Base-by-base conservation (phyloP, 2,888 invertebrate species). In the Drosophila fungiperda region DNA sequence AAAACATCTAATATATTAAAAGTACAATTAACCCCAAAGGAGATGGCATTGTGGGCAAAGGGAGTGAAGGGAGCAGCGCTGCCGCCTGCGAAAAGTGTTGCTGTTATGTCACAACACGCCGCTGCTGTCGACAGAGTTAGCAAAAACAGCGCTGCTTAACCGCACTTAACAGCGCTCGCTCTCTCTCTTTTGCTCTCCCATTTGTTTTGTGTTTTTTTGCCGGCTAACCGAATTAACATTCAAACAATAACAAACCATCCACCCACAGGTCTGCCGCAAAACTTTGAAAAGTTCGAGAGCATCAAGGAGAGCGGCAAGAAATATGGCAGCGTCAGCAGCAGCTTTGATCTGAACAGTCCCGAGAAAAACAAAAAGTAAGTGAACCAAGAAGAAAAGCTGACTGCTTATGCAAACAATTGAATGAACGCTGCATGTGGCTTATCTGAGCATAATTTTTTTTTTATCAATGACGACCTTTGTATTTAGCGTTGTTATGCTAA, bases 211-310 rank as follows among this genome's bases (percentile, higher is more conserved):
- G n/a, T 65, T 69, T 82, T 29, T 73, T 77, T 76, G 75, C 90
- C 86, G 86, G 90, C 76, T 67, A 54, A 63, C n/a, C 38, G n/a
- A 63, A 80, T 65, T 80, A 68, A 36, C 77, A 80, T 76, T 65
- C 65, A 78, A 80, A 80, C 78, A 78, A 78, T 76, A 78, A 78
- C 72, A 80, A 80, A 76, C 71, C 66, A 15, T 23, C 23, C 15
- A 52, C 45, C 45, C 50, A 54, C 85, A 97, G 97, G 97, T 89
- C 95, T 97, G 88, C 94, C 96, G 90, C 97, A 97, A 94, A 97
- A 97, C 93, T 95, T 97, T 92, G 97, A 97, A 93, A 95, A 96
- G 92, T 94, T 96, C 89, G 96, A 96, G 87, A 95, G 95, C 91
- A 95, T 96, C 69, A 95, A 96, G 91, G 96, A 96, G 90, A 94